Evolutionary conservation across 2,797 vertebrate species (phyloP).

Genomic region (Mus spretus): DNA sequence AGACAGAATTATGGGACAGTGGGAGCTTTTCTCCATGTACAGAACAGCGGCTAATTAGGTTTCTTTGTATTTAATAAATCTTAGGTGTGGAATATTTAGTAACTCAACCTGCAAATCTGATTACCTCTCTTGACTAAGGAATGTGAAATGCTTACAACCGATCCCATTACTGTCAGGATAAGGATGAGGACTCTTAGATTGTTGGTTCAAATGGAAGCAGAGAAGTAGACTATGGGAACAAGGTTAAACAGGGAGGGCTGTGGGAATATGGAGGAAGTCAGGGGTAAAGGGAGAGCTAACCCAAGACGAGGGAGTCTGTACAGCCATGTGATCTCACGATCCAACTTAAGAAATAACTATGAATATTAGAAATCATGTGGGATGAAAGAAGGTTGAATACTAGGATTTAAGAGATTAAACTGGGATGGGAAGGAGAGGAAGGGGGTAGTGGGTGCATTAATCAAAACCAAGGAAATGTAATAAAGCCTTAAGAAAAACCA

Average conservation of each 20-base stretch:
- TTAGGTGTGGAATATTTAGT: conserved; percentile 49
- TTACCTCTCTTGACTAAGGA: conserved; percentile 9
- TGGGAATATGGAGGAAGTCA: background rate
- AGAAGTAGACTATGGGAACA: background rate
- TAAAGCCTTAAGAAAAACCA: background rate
- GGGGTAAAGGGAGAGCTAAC: background rate
- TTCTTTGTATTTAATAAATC: conserved; percentile 11
- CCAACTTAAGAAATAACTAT: background rate
- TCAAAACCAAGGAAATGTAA: background rate
- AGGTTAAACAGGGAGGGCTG: background rate
- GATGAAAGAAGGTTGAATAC: too few species aligned
- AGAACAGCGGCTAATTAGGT: background rate
- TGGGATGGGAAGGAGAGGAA: background rate
- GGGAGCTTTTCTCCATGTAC: background rate
- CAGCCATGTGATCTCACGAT: background rate
- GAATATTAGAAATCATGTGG: background rate
- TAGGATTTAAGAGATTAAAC: background rate
- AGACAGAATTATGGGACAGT: background rate
- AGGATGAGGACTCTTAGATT: too few species aligned
- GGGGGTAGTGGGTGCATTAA: background rate
- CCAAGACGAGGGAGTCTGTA: background rate
- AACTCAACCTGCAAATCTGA: conserved; percentile 21
- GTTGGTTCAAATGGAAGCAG: background rate
- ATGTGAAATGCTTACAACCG: background rate
- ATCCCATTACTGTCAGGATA: background rate